Evolutionary conservation across 2,797 vertebrate species (phyloP), one percentile per base, ranked within the genome.

Genomic region (Nyctibius grandis): DNA sequence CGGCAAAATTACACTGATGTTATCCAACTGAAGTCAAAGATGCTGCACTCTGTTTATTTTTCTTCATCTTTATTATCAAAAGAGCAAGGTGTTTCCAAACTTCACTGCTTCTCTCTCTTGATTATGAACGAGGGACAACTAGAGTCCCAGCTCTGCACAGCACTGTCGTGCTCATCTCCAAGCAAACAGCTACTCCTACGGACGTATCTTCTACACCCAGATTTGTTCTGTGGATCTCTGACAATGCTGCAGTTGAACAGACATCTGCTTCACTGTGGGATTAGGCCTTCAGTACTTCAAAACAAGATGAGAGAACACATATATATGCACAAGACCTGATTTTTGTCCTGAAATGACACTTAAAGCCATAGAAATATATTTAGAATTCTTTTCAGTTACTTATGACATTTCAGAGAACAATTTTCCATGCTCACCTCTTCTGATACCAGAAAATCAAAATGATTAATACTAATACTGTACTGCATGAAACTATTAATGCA

Each of bases 191-290:
- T 48, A 26, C 47, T 60, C 36, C 44, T n/a, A n/a, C n/a, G 0
- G 0, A 54, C 9, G 1, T 7, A 51, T 22, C 73, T 53, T 48
- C 63, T 44, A 7, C 14, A 7, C 2, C 1, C 29, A 45, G 18
- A 8, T 10, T 33, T 67, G 25, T 42, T 59, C 64, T 45, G 33
- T 3, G 15, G 16, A n/a, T 34, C 56, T 40, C 72, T 23, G 51
- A 31, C 44, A 4, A 0, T 1, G 19, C 5, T 16, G 33, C 65
- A 45, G 47, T 7, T 14, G 53, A 56, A 29, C 31, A 84, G 29
- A 23, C 12, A 47, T 8, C 36, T 18, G 33, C 25, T 25, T n/a
- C 84, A 22, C 9, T 45, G 40, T 6, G 69, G 56, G 28, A 34
- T 40, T 36, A 59, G 56, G 33, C 29, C 45, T 44, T 57, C 60